Evolutionary conservation across 2,113 vertebrate genomes (phyloP).

Genomic region (Boulengeromyrus knoepffleri): DNA sequence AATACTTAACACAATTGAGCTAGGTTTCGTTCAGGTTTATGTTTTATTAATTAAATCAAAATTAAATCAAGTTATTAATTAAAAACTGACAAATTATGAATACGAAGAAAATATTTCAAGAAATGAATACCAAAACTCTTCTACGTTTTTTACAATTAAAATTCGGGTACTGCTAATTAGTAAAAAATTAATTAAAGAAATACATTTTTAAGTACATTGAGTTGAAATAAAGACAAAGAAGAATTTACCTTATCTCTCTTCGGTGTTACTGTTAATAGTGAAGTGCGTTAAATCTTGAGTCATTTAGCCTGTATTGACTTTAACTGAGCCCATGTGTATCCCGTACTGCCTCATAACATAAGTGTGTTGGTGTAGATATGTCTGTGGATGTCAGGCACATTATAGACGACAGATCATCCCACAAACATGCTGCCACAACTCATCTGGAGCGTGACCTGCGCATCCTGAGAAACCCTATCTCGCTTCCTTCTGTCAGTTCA

Average conservation of each 20-base stretch:
- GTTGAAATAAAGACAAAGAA: background rate
- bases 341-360: background rate
- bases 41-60: background rate
- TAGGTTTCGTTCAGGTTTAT: background rate
- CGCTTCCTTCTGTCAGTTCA: background rate
- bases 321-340: background rate
- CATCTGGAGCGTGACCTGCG: too few relatives aligned
- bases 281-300: background rate
- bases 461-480: background rate
- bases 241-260: conserved; percentile 11
- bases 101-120: background rate
- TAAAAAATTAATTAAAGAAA: background rate
- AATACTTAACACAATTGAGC: background rate
- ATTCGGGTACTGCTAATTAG: background rate
- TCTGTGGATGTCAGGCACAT: background rate
- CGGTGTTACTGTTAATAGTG: background rate
- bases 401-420: background rate
- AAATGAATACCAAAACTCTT: background rate
- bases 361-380: background rate
- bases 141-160: background rate
- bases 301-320: background rate
- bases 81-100: background rate
- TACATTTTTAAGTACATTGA: background rate
- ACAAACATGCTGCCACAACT: background rate
- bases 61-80: background rate